Base-by-base conservation (phyloP, 2,797 vertebrate genomes). In the Acanthopagrus latus region DNA sequence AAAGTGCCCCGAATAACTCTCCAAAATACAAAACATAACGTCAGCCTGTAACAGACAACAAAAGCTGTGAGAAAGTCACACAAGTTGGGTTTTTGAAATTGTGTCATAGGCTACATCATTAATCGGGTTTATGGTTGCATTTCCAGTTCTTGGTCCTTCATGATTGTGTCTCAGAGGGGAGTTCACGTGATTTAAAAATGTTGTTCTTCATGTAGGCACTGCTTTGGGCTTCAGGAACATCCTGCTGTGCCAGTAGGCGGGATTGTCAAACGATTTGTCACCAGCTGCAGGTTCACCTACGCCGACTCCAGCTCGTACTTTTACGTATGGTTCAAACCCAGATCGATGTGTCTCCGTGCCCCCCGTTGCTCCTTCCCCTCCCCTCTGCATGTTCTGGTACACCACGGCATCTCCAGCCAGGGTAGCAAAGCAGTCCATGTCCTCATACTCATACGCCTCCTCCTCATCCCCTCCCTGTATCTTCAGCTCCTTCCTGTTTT, bases 181-280 rank as follows among this genome's bases (percentile, higher is more conserved):
- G 77, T 73, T 27, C 11, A 6, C 55, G 71, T 73, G 20, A 70
- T 82, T 78, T 21, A 6, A 38, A 79, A 63, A 59, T 50, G 76
- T 89, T 50, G 76, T 89, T 87, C 86, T 82, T 93, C 95, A 97
- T 86, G 96, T 97, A 21, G 93, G 91, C 84, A 97, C 95, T 2
- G 93, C 87, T 4, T 95, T 96, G 1, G 88, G 67, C 81, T 98
- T 97, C 33, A 95, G 88, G 85, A 96, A 97, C 80, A 97, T 94
- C 70, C 96, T 95, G 90, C 97, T 99, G 85, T 98, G 97, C 97
- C 97, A 99, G 80, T 99, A 99, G 85, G 97, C 96, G 18, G 97
- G 97, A 88, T 99, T 99, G 90, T 99, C 97, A 74, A 98, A 99
- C 67, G 97, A 97, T 20, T 93, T 95, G 92, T 97, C 96, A 1